Evolutionary conservation across 2,888 invertebrate species (phyloP), one percentile per base, ranked within the genome.

Genomic region (Podabrus alpinus): DNA sequence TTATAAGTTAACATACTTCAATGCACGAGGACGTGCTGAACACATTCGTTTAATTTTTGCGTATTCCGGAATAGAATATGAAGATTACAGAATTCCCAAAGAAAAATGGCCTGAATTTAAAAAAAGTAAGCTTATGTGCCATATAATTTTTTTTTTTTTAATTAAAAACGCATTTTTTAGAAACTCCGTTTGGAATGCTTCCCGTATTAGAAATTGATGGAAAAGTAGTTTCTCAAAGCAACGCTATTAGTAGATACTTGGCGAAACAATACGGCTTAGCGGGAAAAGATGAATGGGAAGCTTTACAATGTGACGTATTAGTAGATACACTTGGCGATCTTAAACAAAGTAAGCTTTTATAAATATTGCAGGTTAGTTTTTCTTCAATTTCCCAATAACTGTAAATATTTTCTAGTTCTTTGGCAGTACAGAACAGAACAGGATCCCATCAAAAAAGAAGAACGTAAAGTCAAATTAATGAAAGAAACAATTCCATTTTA

Each of bases 171-270:
- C 25, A 17, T 10, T 45, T 84, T 85, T 80, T 84, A 91, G 91
- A 85, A 69, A 89, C 88, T 84, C 90, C 90, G 10, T 91, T 90
- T 79, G 90, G 90, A 68, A 89, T 89, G 86, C 84, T 91, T 64
- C 91, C 91, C 1, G 89, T 91, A 19, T 82, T 91, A 81, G 90
- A 91, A 83, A 88, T 91, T 72, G 90, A 91, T 80, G 91, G 90
- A n/a, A 88, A 88, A 78, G 85, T 86, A 70, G 86, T 90, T 59
- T 88, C 89, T 45, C 90, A 91, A 80, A 90, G 90, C 77, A 89
- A 89, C 79, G 90, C 91, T 9, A 89, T 91, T 73, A 89, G 89
- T 7, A 86, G 91, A 81, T 90, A 89, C 84, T 83, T 91, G 75
- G 91, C 90, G 1, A 86, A 87, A 69, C 86, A 90, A 79, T 87